Evolutionary conservation across 2,888 invertebrate species (phyloP), one percentile per base, ranked within the genome.

Genomic region (Osmoderma eremita): DNA sequence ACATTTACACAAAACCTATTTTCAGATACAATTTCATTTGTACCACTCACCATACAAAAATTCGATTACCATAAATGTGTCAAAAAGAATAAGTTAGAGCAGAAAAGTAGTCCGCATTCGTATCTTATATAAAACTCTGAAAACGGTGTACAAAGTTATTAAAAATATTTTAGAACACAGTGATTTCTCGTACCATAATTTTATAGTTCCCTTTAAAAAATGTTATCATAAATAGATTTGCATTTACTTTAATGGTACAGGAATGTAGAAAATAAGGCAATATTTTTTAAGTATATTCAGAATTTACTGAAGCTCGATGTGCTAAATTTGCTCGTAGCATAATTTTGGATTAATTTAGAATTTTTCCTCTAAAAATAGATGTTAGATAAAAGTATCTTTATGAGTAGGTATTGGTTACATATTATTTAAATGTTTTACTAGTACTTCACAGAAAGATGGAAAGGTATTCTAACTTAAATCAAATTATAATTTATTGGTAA

Each of bases 221-320:
- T 58, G 41, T 58, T 42, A 24, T 45, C 41, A 22, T 42, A 58
- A 58, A 42, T 42, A 24, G 24, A 58, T 10, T 13, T 42, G 58
- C 4, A 42, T 22, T n/a, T 45, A 10, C 38, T 13, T 58, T 42
- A 24, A 13, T 42, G 42, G 15, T 38, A 41, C 20, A 58, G 24
- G 24, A 30, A 42, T 58, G 58, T 58, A 58, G 24, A 24, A 58
- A 58, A 42, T 58, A 58, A 58, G 58, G 58, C 58, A 58, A 58
- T 45, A 24, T 38, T 42, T 15, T 22, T 58, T 13, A 42, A 42
- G 42, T 58, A 15, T 42, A 17, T 38, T 8, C 18, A 42, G 13
- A 13, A 3, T 42, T 42, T 8, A 24, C 24, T 18, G n/a, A 58
- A 58, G 58, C 42, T 58, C 58, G 58, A 58, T 41, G 58, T 58